A percentile compares a stretch with the other conserved stretches of the same genome.
Evolutionary conservation across 1,140 invertebrate genomes (phyloP).

Genomic region (Aphidius gifuensis): DNA sequence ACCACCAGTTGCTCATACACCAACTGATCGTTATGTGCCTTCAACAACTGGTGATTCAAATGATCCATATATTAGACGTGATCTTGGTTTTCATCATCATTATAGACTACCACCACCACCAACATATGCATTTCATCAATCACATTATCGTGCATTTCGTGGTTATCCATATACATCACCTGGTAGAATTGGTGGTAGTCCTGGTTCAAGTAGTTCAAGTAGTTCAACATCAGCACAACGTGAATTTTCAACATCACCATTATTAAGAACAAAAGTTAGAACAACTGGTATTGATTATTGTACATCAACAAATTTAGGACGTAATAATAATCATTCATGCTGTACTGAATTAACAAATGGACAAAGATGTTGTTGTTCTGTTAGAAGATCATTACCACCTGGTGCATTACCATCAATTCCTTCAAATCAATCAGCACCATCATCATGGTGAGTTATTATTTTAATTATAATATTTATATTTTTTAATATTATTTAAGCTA

Average conservation of each 20-base stretch:
- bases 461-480: background rate
- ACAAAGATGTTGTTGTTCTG: conserved; percentile 48
- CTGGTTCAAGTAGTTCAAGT: conserved; percentile 55
- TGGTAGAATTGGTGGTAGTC: conserved; percentile 49
- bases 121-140: conserved; percentile 47
- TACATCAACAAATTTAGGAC: conserved; percentile 10
- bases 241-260: conserved; percentile 51
- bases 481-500: background rate
- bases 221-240: conserved; percentile 49
- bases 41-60: conserved; percentile 43
- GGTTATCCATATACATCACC: conserved; percentile 49
- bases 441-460: conserved; percentile 60
- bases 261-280: conserved; percentile 54
- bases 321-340: conserved; percentile 55
- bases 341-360: conserved; percentile 44
- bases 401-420: conserved; percentile 57
- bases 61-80: conserved; percentile 62
- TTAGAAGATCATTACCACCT: conserved; percentile 52
- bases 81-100: conserved; percentile 60
- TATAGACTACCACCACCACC: conserved; percentile 59
- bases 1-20: conserved; percentile 52
- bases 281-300: conserved; percentile 52
- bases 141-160: conserved; percentile 46
- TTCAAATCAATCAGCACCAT: conserved; percentile 52
- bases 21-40: conserved; percentile 53